Percentiles rank a stretch among this genome's conserved stretches.
Evolutionary conservation across 1,140 invertebrate species (phyloP).

Genomic region (Whitmania pigra): DNA sequence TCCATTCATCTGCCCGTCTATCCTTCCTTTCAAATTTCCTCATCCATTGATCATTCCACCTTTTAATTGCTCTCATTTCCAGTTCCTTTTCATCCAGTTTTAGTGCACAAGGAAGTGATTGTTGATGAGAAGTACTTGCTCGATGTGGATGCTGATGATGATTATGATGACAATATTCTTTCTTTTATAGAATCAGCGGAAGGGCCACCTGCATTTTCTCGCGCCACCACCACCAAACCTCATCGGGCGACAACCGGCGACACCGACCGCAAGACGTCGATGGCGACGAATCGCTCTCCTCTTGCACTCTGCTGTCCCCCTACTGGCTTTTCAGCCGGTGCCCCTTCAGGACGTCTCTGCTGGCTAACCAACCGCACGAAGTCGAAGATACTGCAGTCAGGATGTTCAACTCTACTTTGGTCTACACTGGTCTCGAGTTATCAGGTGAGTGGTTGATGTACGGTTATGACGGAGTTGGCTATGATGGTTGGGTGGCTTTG

Average conservation of each 20-base stretch:
- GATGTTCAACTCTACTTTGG: slow-evolving; percentile 50
- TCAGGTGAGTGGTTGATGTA: slow-evolving; percentile 29
- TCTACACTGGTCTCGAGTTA: slow-evolving; percentile 65
- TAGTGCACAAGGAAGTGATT: too few species aligned
- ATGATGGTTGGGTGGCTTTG: background rate
- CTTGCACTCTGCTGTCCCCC: slow-evolving; percentile 46
- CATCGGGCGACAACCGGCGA: background rate
- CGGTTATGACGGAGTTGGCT: background rate
- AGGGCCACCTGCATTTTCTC: background rate
- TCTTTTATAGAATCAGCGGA: slow-evolving; percentile 3
- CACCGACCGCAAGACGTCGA: background rate
- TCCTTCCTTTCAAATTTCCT: too few species aligned
- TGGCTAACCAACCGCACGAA: slow-evolving; percentile 67
- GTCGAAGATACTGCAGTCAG: slow-evolving; percentile 65
- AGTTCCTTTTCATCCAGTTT: too few species aligned
- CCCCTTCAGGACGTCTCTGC: slow-evolving; percentile 64
- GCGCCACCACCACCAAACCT: slow-evolving; percentile 7
- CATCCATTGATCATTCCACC: too few species aligned
- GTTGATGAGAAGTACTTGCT: too few species aligned
- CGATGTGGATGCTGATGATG: too few species aligned
- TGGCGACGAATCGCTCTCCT: background rate
- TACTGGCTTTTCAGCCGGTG: slow-evolving; percentile 82
- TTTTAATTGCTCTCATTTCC: too few species aligned
- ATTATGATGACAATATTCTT: too few species aligned
- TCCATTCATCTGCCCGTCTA: too few species aligned